Conservation (phyloP, 2,888 invertebrate genomes). For the Pachycephus smyrnensis region DNA sequence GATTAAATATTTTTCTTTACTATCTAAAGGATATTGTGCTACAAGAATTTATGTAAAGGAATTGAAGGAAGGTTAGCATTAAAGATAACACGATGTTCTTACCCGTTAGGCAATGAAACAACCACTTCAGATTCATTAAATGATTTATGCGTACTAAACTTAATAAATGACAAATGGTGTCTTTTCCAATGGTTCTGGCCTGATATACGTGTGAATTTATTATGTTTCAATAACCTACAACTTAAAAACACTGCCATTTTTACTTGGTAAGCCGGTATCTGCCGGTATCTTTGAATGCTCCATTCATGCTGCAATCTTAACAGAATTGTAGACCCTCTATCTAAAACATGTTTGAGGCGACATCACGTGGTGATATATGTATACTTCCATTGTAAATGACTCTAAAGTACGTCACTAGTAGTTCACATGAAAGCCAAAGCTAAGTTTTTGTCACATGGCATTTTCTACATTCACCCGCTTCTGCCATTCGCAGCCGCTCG, state of each 20-base stretch:
- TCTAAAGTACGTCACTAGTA: no score
- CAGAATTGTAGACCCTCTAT: background rate
- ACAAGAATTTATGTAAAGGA: conserved; percentile 55
- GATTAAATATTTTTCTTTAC: conserved; percentile 11
- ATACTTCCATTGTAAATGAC: no score
- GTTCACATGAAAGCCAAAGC: no score
- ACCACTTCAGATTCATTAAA: conserved; percentile 16
- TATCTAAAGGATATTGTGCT: conserved; percentile 10
- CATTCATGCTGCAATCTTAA: background rate
- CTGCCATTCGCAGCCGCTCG: background rate
- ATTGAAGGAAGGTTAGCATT: conserved; percentile 36
- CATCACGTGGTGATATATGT: no score
- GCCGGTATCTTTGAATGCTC: background rate
- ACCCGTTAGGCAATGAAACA: conserved; percentile 73
- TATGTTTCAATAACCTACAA: conserved; percentile 42
- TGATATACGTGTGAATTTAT: conserved; percentile 10
- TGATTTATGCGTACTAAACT: conserved; percentile 7
- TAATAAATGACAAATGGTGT: conserved; percentile 24
- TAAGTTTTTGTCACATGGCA: no score
- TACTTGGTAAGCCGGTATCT: background rate
- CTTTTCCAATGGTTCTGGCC: conserved; percentile 13
- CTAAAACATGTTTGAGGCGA: background rate
- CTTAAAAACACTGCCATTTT: conserved; percentile 40
- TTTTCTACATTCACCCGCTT: background rate
- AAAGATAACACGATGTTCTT: conserved; percentile 50